These are phyloP conservation scores for Erpobdella octoculata DNA, from an alignment of 2,888 invertebrate species.

Conservation along the genomic window DNA sequence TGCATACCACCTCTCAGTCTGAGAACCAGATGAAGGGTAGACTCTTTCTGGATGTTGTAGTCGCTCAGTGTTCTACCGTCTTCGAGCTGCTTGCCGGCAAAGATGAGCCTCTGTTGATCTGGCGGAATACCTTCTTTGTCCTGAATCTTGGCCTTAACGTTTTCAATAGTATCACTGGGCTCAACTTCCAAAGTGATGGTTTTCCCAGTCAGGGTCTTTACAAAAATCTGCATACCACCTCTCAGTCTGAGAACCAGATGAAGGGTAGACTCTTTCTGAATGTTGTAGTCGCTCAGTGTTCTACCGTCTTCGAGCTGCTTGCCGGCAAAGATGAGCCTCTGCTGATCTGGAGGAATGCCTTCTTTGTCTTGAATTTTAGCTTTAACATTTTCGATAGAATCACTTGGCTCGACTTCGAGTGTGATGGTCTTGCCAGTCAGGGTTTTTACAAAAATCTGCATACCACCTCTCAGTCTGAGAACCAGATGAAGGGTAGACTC, in stretches of 20 bases:
- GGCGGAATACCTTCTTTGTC: slow-evolving; percentile 50
- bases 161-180: slow-evolving; percentile 78
- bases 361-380: slow-evolving; percentile 48
- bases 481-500: slow-evolving; percentile 79
- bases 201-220: slow-evolving; percentile 52
- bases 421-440: slow-evolving; percentile 50
- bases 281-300: slow-evolving; percentile 83
- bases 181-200: slow-evolving; percentile 66
- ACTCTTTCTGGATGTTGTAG: slow-evolving; percentile 30
- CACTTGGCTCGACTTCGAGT: slow-evolving; percentile 60
- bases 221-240: slow-evolving; percentile 64
- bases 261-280: slow-evolving; percentile 89
- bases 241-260: slow-evolving; percentile 82
- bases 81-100: slow-evolving; percentile 76
- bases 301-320: too few relatives aligned
- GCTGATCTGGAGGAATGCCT: too few relatives aligned
- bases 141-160: slow-evolving; percentile 65
- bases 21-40: slow-evolving; percentile 28
- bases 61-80: slow-evolving; percentile 28
- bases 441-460: slow-evolving; percentile 36
- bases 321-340: too few relatives aligned
- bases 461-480: slow-evolving; percentile 80
- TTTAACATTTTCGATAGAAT: slow-evolving; percentile 81
- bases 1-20: slow-evolving; percentile 46
- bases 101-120: slow-evolving; percentile 82